Percentiles rank a stretch among this genome's conserved stretches.
phyloP scores from a whole-genome alignment of 37 sponge, comb jelly and placozoan species.

The Theonella swinhoei region DNA sequence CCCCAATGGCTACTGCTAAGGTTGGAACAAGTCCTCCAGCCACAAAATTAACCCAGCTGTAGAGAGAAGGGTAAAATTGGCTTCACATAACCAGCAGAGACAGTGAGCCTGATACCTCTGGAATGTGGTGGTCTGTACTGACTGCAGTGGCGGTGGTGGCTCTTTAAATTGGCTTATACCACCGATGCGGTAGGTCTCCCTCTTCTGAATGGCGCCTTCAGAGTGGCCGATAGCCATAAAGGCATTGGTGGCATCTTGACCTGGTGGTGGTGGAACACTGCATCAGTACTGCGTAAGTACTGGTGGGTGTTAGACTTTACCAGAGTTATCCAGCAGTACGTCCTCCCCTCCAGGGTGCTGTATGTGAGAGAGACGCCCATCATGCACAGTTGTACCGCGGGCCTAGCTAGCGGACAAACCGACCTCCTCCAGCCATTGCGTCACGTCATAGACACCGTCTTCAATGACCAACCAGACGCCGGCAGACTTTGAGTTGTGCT shows the following conservation, averaged over 20 bases:
- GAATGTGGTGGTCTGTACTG: too few species aligned
- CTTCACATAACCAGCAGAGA: too few species aligned
- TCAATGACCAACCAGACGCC: slow-evolving; percentile 86
- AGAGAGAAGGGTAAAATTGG: background rate
- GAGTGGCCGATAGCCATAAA: slow-evolving; percentile 97
- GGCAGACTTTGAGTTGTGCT: slow-evolving; percentile 53
- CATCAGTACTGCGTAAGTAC: too few species aligned
- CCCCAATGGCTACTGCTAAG: background rate
- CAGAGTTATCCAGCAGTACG: slow-evolving; percentile 64
- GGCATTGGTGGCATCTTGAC: slow-evolving; percentile 83
- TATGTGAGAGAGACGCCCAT: background rate
- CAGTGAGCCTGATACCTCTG: too few species aligned
- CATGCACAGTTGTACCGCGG: too few species aligned
- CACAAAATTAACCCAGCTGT: background rate
- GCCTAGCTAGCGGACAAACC: background rate
- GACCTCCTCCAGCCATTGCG: slow-evolving; percentile 85
- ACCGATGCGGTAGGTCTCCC: slow-evolving; percentile 65
- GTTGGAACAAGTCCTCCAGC: background rate
- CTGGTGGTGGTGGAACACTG: slow-evolving; percentile 21
- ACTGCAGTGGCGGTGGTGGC: too few species aligned
- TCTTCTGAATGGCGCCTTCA: slow-evolving; percentile 75
- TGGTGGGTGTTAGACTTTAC: too few species aligned
- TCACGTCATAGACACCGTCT: slow-evolving; percentile 93
- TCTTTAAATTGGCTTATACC: too few species aligned
- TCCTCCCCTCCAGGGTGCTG: slow-evolving; percentile 99